Evolutionary conservation across 2,888 invertebrate genomes (phyloP), one percentile per base, ranked within the genome.

Genomic region (Tetragonula carbonaria): DNA sequence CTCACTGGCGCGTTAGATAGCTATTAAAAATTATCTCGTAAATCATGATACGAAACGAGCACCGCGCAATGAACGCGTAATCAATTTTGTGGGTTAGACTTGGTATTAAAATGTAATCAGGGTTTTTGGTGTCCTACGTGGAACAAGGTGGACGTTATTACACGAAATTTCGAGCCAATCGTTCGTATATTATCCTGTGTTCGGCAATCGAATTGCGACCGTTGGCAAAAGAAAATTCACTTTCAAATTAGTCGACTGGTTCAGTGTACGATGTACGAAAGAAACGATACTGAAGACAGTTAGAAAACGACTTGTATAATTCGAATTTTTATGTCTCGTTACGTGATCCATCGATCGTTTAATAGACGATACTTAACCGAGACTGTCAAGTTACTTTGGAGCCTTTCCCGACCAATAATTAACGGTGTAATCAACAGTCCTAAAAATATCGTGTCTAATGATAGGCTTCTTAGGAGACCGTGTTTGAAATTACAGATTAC

Each of bases 361-460:
- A 83, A 88, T 88, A 75, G 79, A 78, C 75, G 84, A 74, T 82
- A 84, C 87, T 88, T 86, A 85, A 84, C 80, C 78, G 71, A 76
- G 74, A 74, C 80, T 38, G 62, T 51, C n/a, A 33, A 63, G 72
- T 70, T 11, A 45, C 11, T 45, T 68, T 76, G 79, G 72, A 57
- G 62, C 33, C 45, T 73, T 86, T 86, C 88, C 74, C 70, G 84
- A 86, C 88, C 87, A 91, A 62, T 8, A 45, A 93, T 92, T 91
- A 91, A 90, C 88, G 53, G 84, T 6, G 90, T 88, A 89, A 91
- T 93, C 90, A 90, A 85, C 87, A 87, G 85, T 83, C 86, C 88
- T 86, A 90, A 92, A 93, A 92, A 92, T 93, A 91, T 92, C 87
- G 87, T 79, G 80, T 88, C 90, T 93, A 93, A 93, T 93, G 91